A percentile compares a stretch with the other conserved stretches of the same genome.
Evolutionary conservation across 2,113 vertebrate species (phyloP).

Genomic region (Tetrax tetrax): DNA sequence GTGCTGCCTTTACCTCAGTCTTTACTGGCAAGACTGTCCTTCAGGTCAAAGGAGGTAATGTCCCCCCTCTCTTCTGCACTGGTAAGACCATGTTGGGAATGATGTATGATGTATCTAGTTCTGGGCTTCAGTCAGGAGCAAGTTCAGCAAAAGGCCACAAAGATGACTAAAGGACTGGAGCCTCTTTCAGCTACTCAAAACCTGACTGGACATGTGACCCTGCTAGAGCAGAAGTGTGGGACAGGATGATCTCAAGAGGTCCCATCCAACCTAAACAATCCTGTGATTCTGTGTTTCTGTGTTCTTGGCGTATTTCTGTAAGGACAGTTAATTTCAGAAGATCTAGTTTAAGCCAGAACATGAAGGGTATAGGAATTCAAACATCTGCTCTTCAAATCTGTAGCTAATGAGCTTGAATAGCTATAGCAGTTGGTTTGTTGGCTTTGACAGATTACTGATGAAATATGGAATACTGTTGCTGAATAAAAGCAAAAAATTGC

Average conservation of each 20-base stretch:
- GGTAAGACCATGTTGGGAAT: not conserved
- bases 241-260: not conserved
- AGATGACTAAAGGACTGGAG: not conserved
- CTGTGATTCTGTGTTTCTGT: not conserved
- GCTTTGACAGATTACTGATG: not conserved
- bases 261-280: not conserved
- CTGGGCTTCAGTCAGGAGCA: not conserved
- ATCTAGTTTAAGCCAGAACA: not conserved
- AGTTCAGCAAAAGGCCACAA: not conserved
- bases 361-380: not conserved
- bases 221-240: not conserved
- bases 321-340: not conserved
- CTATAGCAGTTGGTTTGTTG: not conserved
- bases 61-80: not conserved
- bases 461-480: not conserved
- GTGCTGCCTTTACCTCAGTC: not conserved
- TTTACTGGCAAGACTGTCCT: not conserved
- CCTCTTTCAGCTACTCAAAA: not conserved
- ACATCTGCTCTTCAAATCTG: not conserved
- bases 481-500: not conserved
- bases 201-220: not conserved
- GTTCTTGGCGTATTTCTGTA: not conserved
- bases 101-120: not conserved
- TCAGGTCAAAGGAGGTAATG: not conserved
- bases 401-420: constrained; percentile 22